Evolutionary conservation across 2,797 vertebrate genomes (phyloP), one percentile per base, ranked within the genome.

Genomic region (Oryzias sinensis): DNA sequence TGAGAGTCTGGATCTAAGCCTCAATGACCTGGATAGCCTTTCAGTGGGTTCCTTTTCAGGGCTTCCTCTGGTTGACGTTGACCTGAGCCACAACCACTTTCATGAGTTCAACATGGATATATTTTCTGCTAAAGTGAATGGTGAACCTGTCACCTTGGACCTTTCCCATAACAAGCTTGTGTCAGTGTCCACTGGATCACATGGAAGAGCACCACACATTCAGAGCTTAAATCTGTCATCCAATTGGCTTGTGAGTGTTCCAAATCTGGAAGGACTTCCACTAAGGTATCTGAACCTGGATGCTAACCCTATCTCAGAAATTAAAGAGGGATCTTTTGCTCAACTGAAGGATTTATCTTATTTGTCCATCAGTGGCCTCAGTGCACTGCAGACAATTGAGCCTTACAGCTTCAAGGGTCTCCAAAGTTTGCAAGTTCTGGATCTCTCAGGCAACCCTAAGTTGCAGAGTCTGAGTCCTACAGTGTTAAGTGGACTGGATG

Each of bases 1-100:
- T 53, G 96, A 99, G 84, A 93, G 94, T 0, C 88, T 99, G 27
- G 96, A 99, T 79, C 88, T 99, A 67, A 98, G 96, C 87, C 91
- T 95, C 79, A 99, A 99, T 29, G 80, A 83, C 49, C 77, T 99
- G 76, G 90, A 93, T 22, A 85, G 76, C 54, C 91, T 99, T 33
- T 82, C 91, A 0, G 87, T 90, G 0, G 84, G 90, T 9, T 94
- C 91, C 67, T 97, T 99, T 83, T 90, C 91, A 6, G 94, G 92
- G 58, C 94, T 95, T 0, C 94, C 94, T 4, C 81, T 99, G 60
- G 85, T 91, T 0, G 96, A 98, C 1, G 88, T 98, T 15, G 95
- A 99, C 75, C 89, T 99, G 47, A 98, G 97, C 84, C 82, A 93
- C 84, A 99, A 99, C 90, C 81, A 53, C 53, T 94, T 99, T 59